Base-by-base conservation (phyloP, 2,113 vertebrate genomes). In the Anser cygnoides region DNA sequence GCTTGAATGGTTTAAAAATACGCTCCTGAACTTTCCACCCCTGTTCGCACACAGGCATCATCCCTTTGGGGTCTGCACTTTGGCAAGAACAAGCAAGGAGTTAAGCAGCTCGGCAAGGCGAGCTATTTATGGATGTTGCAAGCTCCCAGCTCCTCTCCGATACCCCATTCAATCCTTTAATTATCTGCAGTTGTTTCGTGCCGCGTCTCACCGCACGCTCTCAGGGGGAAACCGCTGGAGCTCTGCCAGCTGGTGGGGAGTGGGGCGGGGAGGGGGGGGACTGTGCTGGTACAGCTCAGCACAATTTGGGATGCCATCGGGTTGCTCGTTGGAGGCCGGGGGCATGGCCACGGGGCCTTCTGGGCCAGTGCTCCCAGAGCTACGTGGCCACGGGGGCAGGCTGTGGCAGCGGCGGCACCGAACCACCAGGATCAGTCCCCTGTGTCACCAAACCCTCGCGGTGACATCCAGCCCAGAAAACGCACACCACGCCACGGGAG, bases 21-120 rank as follows among this genome's bases (percentile, higher is more conserved):
- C 1, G 0, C 87, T 66, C 59, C 55, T 96, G 93, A 96, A 97
- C 95, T 96, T 95, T 92, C 92, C 94, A 97, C 90, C 96, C 93
- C 84, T 84, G 29, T 80, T 95, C 75, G 46, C 55, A 57, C 85
- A 57, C 89, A 90, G 84, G 72, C 92, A 31, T 81, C 62, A 46
- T 96, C 96, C 95, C 93, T 91, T 80, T 96, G 97, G 95, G 96
- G 93, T 93, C 94, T 93, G 87, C 84, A 73, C 87, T 96, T 93
- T 91, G 91, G 93, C 89, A 92, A 59, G 94, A 96, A 93, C 93
- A 68, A 95, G 87, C 73, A 89, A 94, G 89, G 95, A 97, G 92
- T 96, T 95, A 95, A 96, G 90, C 93, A 97, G 93, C 92, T 94
- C 71, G 13, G 91, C 90, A 85, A 78, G 94, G 74, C 17, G 4